phyloP scores from a whole-genome alignment of 2,888 invertebrate genomes.

The Neoaliturus tenellus region DNA sequence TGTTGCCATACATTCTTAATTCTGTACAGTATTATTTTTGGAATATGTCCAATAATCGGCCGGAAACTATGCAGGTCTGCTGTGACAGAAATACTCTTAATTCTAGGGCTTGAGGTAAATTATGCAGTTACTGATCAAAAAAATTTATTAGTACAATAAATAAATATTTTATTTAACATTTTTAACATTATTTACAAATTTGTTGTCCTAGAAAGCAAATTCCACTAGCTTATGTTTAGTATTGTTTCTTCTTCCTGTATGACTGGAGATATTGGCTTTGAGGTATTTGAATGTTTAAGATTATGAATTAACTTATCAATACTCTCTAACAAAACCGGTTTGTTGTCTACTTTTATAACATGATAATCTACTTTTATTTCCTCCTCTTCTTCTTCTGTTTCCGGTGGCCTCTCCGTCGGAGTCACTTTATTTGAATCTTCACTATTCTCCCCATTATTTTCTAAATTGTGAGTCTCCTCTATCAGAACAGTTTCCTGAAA shows the following conservation, averaged over 20 bases:
- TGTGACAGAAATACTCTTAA: no score
- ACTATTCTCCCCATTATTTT: not conserved
- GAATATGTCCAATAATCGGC: no score
- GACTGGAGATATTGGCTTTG: not conserved
- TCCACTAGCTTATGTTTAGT: constrained; percentile 1
- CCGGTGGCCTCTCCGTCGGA: not conserved
- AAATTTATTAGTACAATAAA: not conserved
- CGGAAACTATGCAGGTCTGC: no score
- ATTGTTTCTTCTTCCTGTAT: constrained; percentile 18
- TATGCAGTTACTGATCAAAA: no score
- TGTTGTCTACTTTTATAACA: constrained; percentile 44
- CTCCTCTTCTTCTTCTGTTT: not conserved
- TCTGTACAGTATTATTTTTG: no score
- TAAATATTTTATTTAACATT: not conserved
- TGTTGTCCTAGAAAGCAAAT: not conserved
- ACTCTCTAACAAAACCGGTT: constrained; percentile 24
- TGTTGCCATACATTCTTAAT: no score
- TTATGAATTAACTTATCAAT: constrained; percentile 11
- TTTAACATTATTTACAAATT: not conserved
- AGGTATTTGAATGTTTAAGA: not conserved
- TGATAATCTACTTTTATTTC: constrained; percentile 45
- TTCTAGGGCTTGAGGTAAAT: no score
- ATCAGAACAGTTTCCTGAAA: constrained; percentile 37
- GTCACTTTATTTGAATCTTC: constrained; percentile 8
- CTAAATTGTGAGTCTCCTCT: constrained; percentile 44